Evolutionary conservation across 2,888 invertebrate species (phyloP).

Genomic region (Zygothrica quintamaculata): DNA sequence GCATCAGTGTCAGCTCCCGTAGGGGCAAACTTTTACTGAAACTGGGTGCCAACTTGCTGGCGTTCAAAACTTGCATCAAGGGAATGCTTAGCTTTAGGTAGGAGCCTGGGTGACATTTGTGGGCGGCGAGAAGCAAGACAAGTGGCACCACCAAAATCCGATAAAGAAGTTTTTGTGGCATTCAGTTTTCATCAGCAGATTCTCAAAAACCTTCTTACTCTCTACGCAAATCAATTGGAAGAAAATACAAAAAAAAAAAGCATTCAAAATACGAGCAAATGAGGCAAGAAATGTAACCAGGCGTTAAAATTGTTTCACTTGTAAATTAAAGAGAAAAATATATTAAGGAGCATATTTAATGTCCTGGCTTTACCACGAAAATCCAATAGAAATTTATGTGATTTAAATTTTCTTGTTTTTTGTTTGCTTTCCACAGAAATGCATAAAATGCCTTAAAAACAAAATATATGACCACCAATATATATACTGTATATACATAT

Average conservation of each 20-base stretch:
- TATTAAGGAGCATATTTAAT: constrained; percentile 38
- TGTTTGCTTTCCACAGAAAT: constrained; percentile 45
- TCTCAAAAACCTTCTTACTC: too few relatives aligned
- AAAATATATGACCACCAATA: constrained; percentile 69
- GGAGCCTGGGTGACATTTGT: too few relatives aligned
- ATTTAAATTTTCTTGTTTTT: constrained; percentile 76
- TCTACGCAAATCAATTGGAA: constrained; percentile 34
- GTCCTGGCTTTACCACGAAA: constrained; percentile 43
- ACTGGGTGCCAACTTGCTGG: constrained; percentile 25
- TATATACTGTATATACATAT: constrained; percentile 25
- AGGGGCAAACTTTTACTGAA: constrained; percentile 34
- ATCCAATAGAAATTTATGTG: constrained; percentile 75
- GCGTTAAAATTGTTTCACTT: constrained; percentile 11
- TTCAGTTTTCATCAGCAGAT: background rate
- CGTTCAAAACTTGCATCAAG: constrained; percentile 20
- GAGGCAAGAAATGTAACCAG: background rate
- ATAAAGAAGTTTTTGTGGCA: constrained; percentile 25
- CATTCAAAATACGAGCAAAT: background rate
- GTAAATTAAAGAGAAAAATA: constrained; percentile 53
- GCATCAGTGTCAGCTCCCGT: constrained; percentile 29
- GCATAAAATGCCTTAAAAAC: constrained; percentile 71
- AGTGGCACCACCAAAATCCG: constrained; percentile 10
- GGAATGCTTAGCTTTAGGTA: constrained; percentile 9
- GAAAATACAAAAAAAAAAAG: too few relatives aligned
- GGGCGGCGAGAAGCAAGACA: constrained; percentile 6